Percentiles rank a stretch among this genome's conserved stretches.
phyloP scores from a whole-genome alignment of 2,113 vertebrate species.

The Rhinopomastus cyanomelas region DNA sequence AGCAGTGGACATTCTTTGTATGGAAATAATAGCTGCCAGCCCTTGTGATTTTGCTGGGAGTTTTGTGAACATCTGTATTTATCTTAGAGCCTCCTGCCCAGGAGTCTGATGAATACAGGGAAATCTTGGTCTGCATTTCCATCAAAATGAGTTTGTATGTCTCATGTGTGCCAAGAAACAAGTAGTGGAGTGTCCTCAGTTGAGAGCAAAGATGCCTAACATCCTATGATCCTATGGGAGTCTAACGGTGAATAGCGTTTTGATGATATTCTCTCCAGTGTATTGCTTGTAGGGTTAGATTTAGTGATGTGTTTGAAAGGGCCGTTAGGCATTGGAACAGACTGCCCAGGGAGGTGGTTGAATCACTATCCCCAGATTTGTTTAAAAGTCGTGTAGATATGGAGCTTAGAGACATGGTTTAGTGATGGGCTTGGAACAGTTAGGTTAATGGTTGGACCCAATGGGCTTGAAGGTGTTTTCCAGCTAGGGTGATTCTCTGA shows the following conservation, averaged over 20 bases:
- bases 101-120: not conserved
- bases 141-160: not conserved
- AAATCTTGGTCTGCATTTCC: not conserved
- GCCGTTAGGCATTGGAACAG: no score
- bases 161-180: not conserved
- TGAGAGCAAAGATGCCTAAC: no score
- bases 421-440: no score
- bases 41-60: not conserved
- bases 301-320: not conserved
- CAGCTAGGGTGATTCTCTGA: no score
- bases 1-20: not conserved
- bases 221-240: not conserved
- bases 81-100: not conserved
- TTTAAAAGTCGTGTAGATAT: no score
- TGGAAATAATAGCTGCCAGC: not conserved
- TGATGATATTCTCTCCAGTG: not conserved
- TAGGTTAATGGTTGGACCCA: no score
- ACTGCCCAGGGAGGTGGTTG: no score
- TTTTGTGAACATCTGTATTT: conserved; percentile 3
- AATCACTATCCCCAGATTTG: no score
- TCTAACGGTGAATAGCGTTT: not conserved
- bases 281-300: not conserved
- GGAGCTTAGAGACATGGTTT: no score
- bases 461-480: no score
- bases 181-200: no score